Evolutionary conservation across 2,797 vertebrate species (phyloP), one percentile per base, ranked within the genome.

Genomic region (Nasua narica): DNA sequence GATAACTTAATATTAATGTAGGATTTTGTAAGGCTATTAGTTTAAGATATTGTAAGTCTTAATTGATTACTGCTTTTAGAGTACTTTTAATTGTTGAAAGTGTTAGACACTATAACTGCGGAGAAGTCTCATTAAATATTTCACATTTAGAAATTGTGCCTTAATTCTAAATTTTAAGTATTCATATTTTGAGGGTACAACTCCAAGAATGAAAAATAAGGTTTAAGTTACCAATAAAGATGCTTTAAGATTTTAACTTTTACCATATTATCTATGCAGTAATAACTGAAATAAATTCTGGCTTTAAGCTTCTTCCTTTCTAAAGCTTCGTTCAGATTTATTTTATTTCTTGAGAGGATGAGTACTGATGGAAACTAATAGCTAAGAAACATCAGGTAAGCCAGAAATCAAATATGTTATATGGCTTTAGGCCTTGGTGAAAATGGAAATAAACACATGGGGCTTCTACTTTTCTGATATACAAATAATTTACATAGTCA

Each of bases 1-100:
- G 76, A 87, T 92, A 85, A 94, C 87, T 92, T 95, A 95, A 87
- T 95, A 85, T 94, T 95, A 94, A 90, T 77, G 83, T 78, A 48
- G 58, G 78, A 83, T 95, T 76, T 92, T 62, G 82, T 93, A 96
- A 94, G 90, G 15, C 35, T 92, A 83, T 94, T 95, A 94, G 83
- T 69, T 87, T 83, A 48, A 50, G 78, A 78, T 97, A 76, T 92
- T 69, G 77, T 93, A 96, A 96, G 87, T 15, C 35, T 88, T 96
- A 79, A 91, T 84, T 94, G 78, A 94, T 96, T 91, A 62, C 65
- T 86, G 70, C 15, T 83, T 48, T 77, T 77, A 91, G 1, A 54
- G 40, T 86, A 69, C 54, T 95, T 93, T 65, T 62, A 93, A 82
- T 86, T 94, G 56, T 70, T 96, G 37, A 95, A 74, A 7, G 40